These are phyloP conservation scores for Eristalinus aeneus DNA, from an alignment of 2,888 invertebrate genomes.

Conservation along the genomic window DNA sequence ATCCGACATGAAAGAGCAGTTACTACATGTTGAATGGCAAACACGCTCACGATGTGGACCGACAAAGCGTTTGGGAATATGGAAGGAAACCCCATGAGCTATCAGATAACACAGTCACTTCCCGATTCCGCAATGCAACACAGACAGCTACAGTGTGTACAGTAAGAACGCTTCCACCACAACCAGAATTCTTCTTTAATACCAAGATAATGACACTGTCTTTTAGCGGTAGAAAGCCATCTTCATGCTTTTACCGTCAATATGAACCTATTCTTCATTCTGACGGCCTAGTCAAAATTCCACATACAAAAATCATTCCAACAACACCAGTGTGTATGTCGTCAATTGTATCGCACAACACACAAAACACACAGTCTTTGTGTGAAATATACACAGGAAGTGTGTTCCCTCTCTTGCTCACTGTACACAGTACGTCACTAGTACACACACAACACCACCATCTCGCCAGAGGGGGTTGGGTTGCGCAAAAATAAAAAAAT, in stretches of 20 bases:
- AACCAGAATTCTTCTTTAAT: constrained; percentile 33
- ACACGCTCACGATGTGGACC: not conserved
- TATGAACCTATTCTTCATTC: constrained; percentile 35
- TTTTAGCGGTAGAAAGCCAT: constrained; percentile 6
- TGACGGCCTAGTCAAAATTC: constrained; percentile 54
- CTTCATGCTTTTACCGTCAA: constrained; percentile 6
- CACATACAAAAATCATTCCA: constrained; percentile 66
- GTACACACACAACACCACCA: not conserved
- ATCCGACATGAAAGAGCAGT: not conserved
- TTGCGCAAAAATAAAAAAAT: not conserved
- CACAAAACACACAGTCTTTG: constrained; percentile 23
- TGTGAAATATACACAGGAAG: constrained; percentile 40
- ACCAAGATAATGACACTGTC: constrained; percentile 40
- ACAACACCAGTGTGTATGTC: constrained; percentile 48
- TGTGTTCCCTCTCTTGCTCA: not conserved
- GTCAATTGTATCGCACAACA: not conserved
- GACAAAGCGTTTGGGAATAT: not conserved
- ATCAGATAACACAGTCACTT: not conserved
- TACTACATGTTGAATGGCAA: not conserved
- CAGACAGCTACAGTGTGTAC: constrained; percentile 27
- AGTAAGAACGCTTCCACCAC: constrained; percentile 55
- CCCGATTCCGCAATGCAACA: not conserved
- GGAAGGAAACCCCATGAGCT: not conserved
- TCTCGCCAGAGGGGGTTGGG: not conserved
- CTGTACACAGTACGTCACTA: not conserved